These are phyloP conservation scores for Etheostoma cragini DNA, from an alignment of 2,113 vertebrate species.

Conservation along the genomic window DNA sequence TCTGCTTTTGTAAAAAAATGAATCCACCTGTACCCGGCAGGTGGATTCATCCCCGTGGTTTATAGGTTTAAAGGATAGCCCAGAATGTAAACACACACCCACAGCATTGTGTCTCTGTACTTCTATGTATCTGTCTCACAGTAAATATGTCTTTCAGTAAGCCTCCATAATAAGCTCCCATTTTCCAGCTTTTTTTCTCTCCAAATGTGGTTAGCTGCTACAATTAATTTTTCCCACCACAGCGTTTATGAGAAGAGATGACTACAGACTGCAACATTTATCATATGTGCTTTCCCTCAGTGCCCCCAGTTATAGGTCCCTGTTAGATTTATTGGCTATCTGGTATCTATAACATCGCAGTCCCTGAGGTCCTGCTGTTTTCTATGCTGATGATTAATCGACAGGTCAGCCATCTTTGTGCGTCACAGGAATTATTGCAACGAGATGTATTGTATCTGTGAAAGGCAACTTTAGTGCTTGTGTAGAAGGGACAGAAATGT, in stretches of 20 bases:
- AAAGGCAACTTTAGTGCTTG: slow-evolving; percentile 20
- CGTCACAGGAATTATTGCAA: slow-evolving; percentile 31
- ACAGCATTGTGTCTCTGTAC: slow-evolving; percentile 11
- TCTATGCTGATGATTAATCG: slow-evolving; percentile 61
- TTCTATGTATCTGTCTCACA: slow-evolving; percentile 29
- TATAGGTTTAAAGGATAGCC: slow-evolving; percentile 25
- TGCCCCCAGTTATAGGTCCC: slow-evolving; percentile 58
- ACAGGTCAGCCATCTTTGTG: slow-evolving; percentile 48
- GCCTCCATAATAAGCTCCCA: slow-evolving; percentile 44
- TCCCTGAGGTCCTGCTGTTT: slow-evolving; percentile 62
- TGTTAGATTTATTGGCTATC: slow-evolving; percentile 69
- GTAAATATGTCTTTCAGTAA: slow-evolving; percentile 29
- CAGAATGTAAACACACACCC: slow-evolving; percentile 26
- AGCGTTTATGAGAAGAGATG: slow-evolving; percentile 66
- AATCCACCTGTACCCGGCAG: not conserved
- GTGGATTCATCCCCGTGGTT: slow-evolving; percentile 21
- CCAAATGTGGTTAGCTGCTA: slow-evolving; percentile 33
- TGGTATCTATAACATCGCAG: slow-evolving; percentile 49
- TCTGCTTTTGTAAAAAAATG: not conserved
- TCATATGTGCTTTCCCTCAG: slow-evolving; percentile 46
- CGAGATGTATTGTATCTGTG: slow-evolving; percentile 10
- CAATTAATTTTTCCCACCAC: slow-evolving; percentile 53
- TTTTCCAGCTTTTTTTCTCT: slow-evolving; percentile 33
- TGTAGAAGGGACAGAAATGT: slow-evolving; percentile 11
- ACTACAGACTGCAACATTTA: slow-evolving; percentile 60